Evolutionary conservation across 1,140 invertebrate species (phyloP).

Genomic region (Trachelipus rathkii): DNA sequence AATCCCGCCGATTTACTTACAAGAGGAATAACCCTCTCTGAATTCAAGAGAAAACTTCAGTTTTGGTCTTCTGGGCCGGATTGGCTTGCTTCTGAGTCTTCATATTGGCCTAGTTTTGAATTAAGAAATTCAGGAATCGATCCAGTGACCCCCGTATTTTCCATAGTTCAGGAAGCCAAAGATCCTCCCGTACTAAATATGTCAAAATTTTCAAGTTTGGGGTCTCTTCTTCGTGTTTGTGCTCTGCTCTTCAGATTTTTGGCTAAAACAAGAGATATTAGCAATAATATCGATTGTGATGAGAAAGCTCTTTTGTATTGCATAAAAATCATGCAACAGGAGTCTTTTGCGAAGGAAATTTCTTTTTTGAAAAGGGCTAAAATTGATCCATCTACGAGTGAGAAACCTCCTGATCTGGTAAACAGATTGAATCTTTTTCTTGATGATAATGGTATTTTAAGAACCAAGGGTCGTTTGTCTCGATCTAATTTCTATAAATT

Average conservation of each 20-base stretch:
- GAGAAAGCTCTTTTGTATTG: conserved; percentile 1
- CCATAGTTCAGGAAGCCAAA: not conserved
- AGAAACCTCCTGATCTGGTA: not conserved
- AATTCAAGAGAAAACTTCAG: not conserved
- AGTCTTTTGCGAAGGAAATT: not conserved
- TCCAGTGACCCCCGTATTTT: not conserved
- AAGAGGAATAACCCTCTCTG: not conserved
- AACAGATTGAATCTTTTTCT: not conserved
- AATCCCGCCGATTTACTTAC: conserved; percentile 13
- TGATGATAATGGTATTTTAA: not conserved
- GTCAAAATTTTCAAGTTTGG: conserved; percentile 6
- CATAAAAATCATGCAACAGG: not conserved
- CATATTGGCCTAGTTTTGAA: not conserved
- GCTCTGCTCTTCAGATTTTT: not conserved
- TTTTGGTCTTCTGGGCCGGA: not conserved
- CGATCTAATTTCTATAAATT: not conserved
- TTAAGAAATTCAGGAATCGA: not conserved
- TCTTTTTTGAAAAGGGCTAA: not conserved
- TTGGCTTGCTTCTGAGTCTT: not conserved
- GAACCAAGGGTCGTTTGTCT: not conserved
- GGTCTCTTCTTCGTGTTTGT: not conserved
- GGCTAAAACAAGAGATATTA: not conserved
- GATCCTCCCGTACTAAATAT: not conserved
- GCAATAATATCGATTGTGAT: too few species aligned
- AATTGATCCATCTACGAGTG: not conserved